phyloP scores from a whole-genome alignment of 2,888 invertebrate species.

The Euplagia quadripunctaria region DNA sequence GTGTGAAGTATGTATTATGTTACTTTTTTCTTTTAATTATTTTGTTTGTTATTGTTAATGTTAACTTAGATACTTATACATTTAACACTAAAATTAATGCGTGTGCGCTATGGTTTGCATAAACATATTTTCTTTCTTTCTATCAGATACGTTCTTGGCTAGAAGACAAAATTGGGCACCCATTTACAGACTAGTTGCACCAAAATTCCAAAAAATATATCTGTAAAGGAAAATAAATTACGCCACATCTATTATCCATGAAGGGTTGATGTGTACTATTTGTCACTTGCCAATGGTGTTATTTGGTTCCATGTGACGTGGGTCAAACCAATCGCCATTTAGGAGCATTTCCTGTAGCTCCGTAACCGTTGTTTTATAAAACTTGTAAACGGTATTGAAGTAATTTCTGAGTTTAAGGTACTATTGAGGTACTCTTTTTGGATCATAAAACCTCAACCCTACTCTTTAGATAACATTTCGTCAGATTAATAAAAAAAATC shows the following conservation, averaged over 20 bases:
- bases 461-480: background rate
- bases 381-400: background rate
- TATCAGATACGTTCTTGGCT: background rate
- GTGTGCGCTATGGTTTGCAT: too few relatives aligned
- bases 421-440: too few relatives aligned
- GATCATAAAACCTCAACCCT: background rate
- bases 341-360: background rate
- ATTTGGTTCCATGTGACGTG: constrained; percentile 16
- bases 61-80: too few relatives aligned
- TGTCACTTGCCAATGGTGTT: constrained; percentile 21
- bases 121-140: too few relatives aligned
- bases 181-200: background rate
- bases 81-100: too few relatives aligned
- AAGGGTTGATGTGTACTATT: constrained; percentile 20
- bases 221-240: constrained; percentile 16
- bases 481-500: background rate
- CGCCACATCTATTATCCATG: constrained; percentile 13
- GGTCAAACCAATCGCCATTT: constrained; percentile 17
- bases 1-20: too few relatives aligned
- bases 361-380: constrained; percentile 14
- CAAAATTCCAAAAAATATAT: constrained; percentile 4
- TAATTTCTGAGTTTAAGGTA: background rate
- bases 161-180: background rate
- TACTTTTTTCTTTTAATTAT: too few relatives aligned
- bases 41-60: too few relatives aligned